These are phyloP conservation scores for Glyptemys insculpta DNA, from an alignment of 2,797 vertebrate genomes.

Conservation along the genomic window DNA sequence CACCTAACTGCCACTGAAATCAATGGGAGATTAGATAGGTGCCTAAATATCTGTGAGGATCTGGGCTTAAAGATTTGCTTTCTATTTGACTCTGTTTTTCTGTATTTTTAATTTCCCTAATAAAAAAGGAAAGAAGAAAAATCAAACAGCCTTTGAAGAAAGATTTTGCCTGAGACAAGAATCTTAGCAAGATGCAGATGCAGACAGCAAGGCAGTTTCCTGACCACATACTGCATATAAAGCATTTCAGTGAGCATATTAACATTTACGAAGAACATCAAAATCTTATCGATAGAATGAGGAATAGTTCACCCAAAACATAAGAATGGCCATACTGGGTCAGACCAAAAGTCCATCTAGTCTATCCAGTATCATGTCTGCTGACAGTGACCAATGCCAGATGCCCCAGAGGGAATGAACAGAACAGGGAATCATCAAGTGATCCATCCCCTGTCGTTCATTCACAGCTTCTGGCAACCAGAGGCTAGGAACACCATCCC, in stretches of 20 bases:
- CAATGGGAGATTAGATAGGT: not conserved
- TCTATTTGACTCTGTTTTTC: slow-evolving; percentile 27
- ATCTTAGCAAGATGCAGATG: not conserved
- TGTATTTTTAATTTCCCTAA: not conserved
- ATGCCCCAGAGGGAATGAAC: no score
- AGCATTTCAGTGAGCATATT: slow-evolving; percentile 6
- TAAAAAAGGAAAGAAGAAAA: slow-evolving; percentile 28
- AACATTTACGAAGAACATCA: not conserved
- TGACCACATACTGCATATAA: not conserved
- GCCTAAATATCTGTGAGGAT: not conserved
- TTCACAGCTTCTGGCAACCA: no score
- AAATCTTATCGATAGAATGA: not conserved
- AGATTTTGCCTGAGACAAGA: slow-evolving; percentile 24
- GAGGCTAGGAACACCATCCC: no score
- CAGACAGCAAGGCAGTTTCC: not conserved
- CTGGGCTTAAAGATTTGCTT: not conserved
- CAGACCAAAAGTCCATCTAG: no score
- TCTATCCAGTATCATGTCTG: no score
- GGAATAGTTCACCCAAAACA: slow-evolving; percentile 5
- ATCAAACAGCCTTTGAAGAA: slow-evolving; percentile 2
- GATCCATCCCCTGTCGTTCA: no score
- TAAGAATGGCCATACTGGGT: no score
- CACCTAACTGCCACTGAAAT: not conserved
- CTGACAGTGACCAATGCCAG: no score
- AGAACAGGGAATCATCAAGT: no score